Evolutionary conservation across 2,888 invertebrate genomes (phyloP).

Genomic region (Mythimna loreyi): DNA sequence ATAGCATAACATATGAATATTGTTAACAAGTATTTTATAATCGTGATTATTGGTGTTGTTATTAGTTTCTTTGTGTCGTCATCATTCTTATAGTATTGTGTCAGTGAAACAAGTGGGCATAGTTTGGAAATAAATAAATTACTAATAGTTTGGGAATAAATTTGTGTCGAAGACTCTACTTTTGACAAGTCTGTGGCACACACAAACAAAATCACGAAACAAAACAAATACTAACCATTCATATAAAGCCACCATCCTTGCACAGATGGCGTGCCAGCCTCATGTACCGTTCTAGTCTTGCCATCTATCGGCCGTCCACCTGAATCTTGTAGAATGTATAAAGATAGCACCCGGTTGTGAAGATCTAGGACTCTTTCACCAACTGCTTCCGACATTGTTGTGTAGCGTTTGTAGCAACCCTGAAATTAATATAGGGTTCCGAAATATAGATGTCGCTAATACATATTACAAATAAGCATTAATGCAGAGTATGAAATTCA

Average conservation of each 20-base stretch:
- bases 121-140: too few species aligned
- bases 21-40: too few species aligned
- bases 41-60: too few species aligned
- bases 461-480: not conserved
- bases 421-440: conserved; percentile 60
- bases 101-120: too few species aligned
- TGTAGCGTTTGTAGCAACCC: conserved; percentile 93
- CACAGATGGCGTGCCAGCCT: conserved; percentile 95
- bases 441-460: conserved; percentile 17
- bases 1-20: too few species aligned
- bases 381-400: conserved; percentile 96
- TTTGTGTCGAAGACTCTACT: too few species aligned
- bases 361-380: conserved; percentile 95
- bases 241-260: conserved; percentile 98
- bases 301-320: conserved; percentile 95
- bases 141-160: too few species aligned
- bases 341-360: conserved; percentile 94
- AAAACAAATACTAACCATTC: conserved; percentile 87
- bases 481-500: too few species aligned
- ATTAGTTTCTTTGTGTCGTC: too few species aligned
- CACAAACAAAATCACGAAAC: too few species aligned
- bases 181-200: too few species aligned
- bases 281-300: conserved; percentile 86
- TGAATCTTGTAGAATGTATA: conserved; percentile 96
- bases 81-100: too few species aligned